Evolutionary conservation across 2,797 vertebrate genomes (phyloP).

Genomic region (Sardinella longiceps): DNA sequence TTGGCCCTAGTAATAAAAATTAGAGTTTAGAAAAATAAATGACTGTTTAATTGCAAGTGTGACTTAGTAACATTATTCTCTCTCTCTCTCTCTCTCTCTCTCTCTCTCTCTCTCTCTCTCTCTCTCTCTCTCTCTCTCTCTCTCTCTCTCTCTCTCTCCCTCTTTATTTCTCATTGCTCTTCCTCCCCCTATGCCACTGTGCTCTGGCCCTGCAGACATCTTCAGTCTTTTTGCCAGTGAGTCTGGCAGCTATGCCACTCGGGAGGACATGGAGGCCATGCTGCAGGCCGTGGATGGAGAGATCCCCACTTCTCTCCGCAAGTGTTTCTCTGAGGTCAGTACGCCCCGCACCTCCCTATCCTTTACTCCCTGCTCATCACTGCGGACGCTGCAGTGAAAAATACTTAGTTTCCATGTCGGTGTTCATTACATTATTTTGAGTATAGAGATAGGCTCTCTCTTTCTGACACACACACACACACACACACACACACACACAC

Average conservation of each 20-base stretch:
- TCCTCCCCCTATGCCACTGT: background rate
- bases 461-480: no score
- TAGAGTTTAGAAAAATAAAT: no score
- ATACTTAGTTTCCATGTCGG: background rate
- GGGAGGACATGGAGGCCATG: slow-evolving; percentile 95
- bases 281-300: slow-evolving; percentile 91
- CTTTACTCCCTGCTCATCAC: background rate
- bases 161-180: background rate
- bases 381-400: background rate
- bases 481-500: no score
- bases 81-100: background rate
- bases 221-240: slow-evolving; percentile 98
- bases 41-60: background rate
- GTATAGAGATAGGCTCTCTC: no score
- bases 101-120: background rate
- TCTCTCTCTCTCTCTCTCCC: background rate
- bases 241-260: slow-evolving; percentile 90
- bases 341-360: background rate
- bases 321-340: slow-evolving; percentile 93
- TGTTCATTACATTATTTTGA: no score
- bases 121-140: background rate
- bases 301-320: slow-evolving; percentile 88
- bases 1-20: no score
- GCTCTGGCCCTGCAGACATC: slow-evolving; percentile 81
- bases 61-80: background rate